Percentiles rank a stretch among this genome's conserved stretches.
Evolutionary conservation across 2,113 vertebrate genomes (phyloP).

Genomic region (Ageneiosus marmoratus): DNA sequence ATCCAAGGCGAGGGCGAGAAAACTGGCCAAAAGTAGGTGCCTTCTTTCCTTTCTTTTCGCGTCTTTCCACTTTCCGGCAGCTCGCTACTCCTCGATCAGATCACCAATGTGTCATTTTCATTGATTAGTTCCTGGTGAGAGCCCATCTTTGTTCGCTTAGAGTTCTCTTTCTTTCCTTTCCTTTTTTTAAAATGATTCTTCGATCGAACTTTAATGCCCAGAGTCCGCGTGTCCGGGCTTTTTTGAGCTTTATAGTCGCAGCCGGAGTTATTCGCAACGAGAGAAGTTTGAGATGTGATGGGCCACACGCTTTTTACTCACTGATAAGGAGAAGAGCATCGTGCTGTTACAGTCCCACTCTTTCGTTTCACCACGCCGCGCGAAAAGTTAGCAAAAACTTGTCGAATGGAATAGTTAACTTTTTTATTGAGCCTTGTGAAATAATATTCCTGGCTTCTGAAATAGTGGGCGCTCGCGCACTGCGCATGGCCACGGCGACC

Average conservation of each 20-base stretch:
- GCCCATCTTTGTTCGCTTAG: conserved; percentile 63
- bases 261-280: conserved; percentile 7
- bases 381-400: conserved; percentile 85
- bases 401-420: conserved; percentile 83
- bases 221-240: conserved; percentile 57
- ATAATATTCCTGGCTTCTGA: conserved; percentile 84
- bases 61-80: conserved; percentile 68
- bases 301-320: background rate
- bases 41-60: conserved; percentile 68
- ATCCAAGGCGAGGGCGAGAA: conserved; percentile 98
- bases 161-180: background rate
- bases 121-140: conserved; percentile 67
- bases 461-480: conserved; percentile 97
- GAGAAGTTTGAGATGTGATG: conserved; percentile 74
- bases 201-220: conserved; percentile 37
- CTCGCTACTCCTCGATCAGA: conserved; percentile 56
- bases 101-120: conserved; percentile 75
- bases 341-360: conserved; percentile 54
- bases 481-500: conserved; percentile 70
- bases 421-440: conserved; percentile 82
- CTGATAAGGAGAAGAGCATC: conserved; percentile 31
- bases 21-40: conserved; percentile 98
- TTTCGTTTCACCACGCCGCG: conserved; percentile 58
- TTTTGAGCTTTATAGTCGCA: conserved; percentile 39
- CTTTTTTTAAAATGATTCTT: conserved; percentile 12